Evolutionary conservation across 2,113 vertebrate genomes (phyloP).

Genomic region (Chloropsis cyanopogon): DNA sequence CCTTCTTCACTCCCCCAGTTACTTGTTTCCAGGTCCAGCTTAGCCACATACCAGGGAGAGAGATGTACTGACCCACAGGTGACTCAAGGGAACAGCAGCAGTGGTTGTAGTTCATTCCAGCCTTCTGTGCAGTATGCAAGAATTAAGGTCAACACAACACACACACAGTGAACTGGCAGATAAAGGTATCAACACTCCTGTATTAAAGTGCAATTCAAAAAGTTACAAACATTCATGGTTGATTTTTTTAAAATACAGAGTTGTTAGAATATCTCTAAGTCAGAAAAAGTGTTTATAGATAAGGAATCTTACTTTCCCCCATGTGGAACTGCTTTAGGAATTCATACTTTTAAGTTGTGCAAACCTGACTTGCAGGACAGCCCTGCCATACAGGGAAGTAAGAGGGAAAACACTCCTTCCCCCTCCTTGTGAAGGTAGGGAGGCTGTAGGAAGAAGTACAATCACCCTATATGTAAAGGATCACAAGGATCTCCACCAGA

Average conservation of each 20-base stretch:
- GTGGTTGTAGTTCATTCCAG: background rate
- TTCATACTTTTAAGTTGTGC: background rate
- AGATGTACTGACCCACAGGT: background rate
- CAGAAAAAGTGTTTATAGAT: background rate
- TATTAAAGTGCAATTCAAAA: conserved; percentile 72
- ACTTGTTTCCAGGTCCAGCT: background rate
- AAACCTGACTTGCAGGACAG: background rate
- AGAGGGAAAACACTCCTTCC: background rate
- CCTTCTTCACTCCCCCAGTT: background rate
- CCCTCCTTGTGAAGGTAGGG: background rate
- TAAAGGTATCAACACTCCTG: conserved; percentile 59
- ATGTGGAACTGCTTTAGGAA: background rate
- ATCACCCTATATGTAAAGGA: background rate
- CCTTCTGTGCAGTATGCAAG: background rate
- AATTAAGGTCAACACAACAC: background rate
- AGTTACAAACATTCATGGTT: conserved; percentile 58
- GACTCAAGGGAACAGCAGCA: background rate
- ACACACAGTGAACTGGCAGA: background rate
- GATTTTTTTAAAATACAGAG: conserved; percentile 9
- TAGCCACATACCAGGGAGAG: background rate
- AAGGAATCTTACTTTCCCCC: background rate
- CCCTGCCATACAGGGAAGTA: background rate
- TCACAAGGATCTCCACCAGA: background rate
- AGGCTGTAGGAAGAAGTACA: background rate
- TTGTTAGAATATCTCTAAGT: background rate